Percentiles rank a stretch among this genome's conserved stretches.
These are phyloP conservation scores for Arenaria interpres DNA, from an alignment of 2,113 vertebrate genomes.

Conservation along the genomic window DNA sequence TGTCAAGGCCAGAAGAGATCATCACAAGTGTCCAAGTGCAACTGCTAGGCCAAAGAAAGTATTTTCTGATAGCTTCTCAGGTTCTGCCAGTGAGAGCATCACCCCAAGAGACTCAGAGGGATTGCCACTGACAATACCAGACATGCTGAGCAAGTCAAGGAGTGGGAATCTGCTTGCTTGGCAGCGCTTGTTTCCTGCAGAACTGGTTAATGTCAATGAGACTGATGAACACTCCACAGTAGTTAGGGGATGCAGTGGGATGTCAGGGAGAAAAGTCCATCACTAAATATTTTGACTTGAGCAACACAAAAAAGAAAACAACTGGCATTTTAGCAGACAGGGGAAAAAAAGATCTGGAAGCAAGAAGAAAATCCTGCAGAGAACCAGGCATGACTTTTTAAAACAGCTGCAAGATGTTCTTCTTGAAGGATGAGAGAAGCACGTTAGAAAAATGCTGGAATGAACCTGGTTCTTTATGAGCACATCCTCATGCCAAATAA, in stretches of 20 bases:
- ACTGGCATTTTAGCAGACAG: constrained; percentile 36
- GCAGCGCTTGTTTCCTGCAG: background rate
- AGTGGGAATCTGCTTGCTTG: background rate
- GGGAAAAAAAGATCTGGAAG: background rate
- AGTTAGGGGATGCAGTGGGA: constrained; percentile 1
- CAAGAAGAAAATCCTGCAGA: constrained; percentile 49
- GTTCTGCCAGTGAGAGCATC: background rate
- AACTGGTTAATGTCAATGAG: constrained; percentile 28
- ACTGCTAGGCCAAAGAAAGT: background rate
- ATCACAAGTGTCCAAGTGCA: background rate
- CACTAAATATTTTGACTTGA: constrained; percentile 62
- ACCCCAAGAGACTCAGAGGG: background rate
- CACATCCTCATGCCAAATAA: background rate
- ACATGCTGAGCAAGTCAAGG: background rate
- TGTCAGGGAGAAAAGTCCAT: constrained; percentile 21
- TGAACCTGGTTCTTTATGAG: constrained; percentile 15
- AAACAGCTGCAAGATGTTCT: constrained; percentile 55
- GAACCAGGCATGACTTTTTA: constrained; percentile 4
- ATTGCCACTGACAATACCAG: background rate
- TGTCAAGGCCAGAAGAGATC: background rate
- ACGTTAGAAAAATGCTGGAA: constrained; percentile 6
- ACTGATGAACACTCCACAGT: background rate
- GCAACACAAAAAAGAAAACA: constrained; percentile 44
- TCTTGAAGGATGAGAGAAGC: constrained; percentile 7
- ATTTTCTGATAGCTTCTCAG: background rate